These are phyloP conservation scores for Chouioia cunea DNA, from an alignment of 2,888 invertebrate species.

Conservation along the genomic window DNA sequence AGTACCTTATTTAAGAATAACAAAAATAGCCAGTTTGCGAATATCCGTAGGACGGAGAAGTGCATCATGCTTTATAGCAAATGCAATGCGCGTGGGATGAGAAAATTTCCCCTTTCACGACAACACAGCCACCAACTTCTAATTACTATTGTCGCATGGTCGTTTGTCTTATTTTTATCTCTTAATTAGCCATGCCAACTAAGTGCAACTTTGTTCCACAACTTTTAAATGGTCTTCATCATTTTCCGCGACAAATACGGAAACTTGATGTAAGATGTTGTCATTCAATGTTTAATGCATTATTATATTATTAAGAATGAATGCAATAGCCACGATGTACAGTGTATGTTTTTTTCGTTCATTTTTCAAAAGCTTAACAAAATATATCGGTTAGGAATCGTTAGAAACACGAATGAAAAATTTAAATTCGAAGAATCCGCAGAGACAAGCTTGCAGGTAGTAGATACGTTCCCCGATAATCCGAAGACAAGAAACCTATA, in stretches of 20 bases:
- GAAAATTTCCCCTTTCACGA: slow-evolving; percentile 44
- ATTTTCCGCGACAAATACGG: slow-evolving; percentile 15
- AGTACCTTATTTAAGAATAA: slow-evolving; percentile 43
- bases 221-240: slow-evolving; percentile 25
- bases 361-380: too few relatives aligned
- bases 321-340: too few relatives aligned
- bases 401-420: too few relatives aligned
- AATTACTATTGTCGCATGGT: slow-evolving; percentile 37
- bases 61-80: slow-evolving; percentile 1
- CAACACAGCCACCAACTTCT: slow-evolving; percentile 30
- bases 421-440: too few relatives aligned
- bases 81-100: slow-evolving; percentile 37
- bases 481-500: too few relatives aligned
- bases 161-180: slow-evolving; percentile 36
- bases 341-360: too few relatives aligned
- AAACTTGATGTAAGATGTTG: too few relatives aligned
- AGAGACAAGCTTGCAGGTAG: neutral
- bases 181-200: slow-evolving; percentile 37
- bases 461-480: too few relatives aligned
- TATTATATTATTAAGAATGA: too few relatives aligned
- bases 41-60: slow-evolving; percentile 30
- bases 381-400: too few relatives aligned
- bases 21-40: slow-evolving; percentile 35
- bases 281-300: too few relatives aligned
- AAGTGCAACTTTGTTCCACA: slow-evolving; percentile 18